A percentile compares a stretch with the other conserved stretches of the same genome.
Evolutionary conservation across 2,888 invertebrate genomes (phyloP).

Genomic region (Euplagia quadripunctaria): DNA sequence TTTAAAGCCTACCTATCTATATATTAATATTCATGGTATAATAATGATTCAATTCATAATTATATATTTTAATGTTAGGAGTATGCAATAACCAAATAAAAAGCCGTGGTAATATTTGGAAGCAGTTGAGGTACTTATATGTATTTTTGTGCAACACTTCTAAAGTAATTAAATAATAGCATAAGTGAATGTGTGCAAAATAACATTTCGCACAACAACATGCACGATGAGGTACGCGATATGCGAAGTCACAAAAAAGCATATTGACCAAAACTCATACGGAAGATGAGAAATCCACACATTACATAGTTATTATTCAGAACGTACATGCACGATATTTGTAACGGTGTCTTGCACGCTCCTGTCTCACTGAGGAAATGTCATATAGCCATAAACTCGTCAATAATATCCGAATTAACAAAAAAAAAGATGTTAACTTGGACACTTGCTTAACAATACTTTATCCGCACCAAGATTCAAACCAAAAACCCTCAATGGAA

Average conservation of each 20-base stretch:
- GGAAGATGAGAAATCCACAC: not conserved
- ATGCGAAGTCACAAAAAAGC: not conserved
- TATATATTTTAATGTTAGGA: not conserved
- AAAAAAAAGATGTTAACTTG: too few species aligned
- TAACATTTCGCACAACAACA: not conserved
- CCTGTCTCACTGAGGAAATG: too few species aligned
- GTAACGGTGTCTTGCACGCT: too few species aligned
- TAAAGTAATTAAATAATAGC: not conserved
- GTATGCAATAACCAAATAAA: not conserved
- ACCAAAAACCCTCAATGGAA: too few species aligned
- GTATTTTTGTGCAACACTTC: not conserved
- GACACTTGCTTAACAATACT: too few species aligned
- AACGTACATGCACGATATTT: too few species aligned
- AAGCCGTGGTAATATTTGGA: not conserved
- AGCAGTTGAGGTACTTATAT: not conserved
- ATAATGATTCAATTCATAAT: not conserved
- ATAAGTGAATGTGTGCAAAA: not conserved
- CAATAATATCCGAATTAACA: too few species aligned
- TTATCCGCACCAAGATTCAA: too few species aligned
- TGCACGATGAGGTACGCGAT: not conserved
- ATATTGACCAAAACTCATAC: not conserved
- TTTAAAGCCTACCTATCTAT: slow-evolving; percentile 48
- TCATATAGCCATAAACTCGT: too few species aligned
- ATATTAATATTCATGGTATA: not conserved
- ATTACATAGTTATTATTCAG: not conserved